A percentile compares a stretch with the other conserved stretches of the same genome.
Conservation (phyloP, 2,113 vertebrate species). For the Synodontis membranacea region DNA sequence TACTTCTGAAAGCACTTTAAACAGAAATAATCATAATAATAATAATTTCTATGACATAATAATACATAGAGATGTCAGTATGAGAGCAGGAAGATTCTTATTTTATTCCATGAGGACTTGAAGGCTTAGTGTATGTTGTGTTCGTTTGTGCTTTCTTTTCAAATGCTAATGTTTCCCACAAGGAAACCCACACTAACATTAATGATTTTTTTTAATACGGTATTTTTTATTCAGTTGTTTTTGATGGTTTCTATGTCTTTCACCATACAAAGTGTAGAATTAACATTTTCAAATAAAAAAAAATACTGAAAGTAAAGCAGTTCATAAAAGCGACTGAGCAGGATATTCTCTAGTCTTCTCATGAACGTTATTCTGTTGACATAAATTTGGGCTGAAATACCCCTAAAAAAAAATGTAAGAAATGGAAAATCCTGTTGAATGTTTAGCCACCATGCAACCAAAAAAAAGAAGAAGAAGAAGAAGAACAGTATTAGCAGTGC, state of each 20-base stretch:
- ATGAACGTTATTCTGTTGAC: neutral
- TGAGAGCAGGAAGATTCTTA: neutral
- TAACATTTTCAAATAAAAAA: neutral
- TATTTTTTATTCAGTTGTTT: neutral
- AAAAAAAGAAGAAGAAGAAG: neutral
- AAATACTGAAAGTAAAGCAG: neutral
- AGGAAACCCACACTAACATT: neutral
- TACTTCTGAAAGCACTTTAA: neutral
- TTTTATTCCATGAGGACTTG: neutral
- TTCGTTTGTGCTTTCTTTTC: neutral
- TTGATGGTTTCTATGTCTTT: neutral
- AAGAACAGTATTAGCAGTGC: neutral
- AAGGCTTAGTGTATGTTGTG: no score
- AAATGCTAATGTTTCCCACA: neutral
- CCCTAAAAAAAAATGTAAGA: neutral
- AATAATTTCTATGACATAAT: neutral
- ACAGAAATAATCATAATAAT: no score
- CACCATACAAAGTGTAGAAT: neutral
- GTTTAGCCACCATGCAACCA: neutral
- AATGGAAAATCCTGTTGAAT: neutral
- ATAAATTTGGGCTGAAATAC: neutral
- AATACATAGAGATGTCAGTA: neutral
- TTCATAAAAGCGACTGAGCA: neutral
- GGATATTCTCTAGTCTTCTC: neutral
- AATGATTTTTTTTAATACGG: no score